Evolutionary conservation across 2,888 invertebrate genomes (phyloP).

Genomic region (Eumerus sabulonum): DNA sequence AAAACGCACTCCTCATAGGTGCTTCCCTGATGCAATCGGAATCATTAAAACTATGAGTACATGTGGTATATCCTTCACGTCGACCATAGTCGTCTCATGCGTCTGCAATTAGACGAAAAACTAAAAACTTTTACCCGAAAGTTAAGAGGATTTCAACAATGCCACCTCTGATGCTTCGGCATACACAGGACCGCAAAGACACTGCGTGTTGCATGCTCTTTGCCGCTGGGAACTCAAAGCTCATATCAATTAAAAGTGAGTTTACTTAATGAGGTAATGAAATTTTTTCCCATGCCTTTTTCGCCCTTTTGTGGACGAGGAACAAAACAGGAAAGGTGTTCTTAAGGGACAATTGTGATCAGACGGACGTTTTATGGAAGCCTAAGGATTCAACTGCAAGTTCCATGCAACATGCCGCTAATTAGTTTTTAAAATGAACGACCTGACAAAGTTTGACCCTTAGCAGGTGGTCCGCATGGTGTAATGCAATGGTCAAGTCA

Average conservation of each 20-base stretch:
- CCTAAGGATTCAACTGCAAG: too few relatives aligned
- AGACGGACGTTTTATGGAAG: too few relatives aligned
- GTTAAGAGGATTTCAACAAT: neutral
- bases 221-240: conserved; percentile 35
- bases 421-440: too few relatives aligned
- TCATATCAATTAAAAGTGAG: conserved; percentile 66
- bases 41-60: conserved; percentile 43
- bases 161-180: too few relatives aligned
- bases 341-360: too few relatives aligned
- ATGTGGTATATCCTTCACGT: conserved; percentile 18
- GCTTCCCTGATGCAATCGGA: conserved; percentile 6
- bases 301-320: conserved; percentile 2
- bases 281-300: conserved; percentile 18
- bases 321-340: conserved; percentile 19
- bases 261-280: conserved; percentile 57
- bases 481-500: too few relatives aligned
- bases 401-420: too few relatives aligned
- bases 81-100: neutral
- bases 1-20: neutral
- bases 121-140: neutral
- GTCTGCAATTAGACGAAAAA: neutral
- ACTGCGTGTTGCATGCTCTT: conserved; percentile 13
- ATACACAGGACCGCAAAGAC: too few relatives aligned
- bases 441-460: too few relatives aligned
- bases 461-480: too few relatives aligned